phyloP scores from a whole-genome alignment of 2,888 invertebrate species.

The Trachelus troglodyta region DNA sequence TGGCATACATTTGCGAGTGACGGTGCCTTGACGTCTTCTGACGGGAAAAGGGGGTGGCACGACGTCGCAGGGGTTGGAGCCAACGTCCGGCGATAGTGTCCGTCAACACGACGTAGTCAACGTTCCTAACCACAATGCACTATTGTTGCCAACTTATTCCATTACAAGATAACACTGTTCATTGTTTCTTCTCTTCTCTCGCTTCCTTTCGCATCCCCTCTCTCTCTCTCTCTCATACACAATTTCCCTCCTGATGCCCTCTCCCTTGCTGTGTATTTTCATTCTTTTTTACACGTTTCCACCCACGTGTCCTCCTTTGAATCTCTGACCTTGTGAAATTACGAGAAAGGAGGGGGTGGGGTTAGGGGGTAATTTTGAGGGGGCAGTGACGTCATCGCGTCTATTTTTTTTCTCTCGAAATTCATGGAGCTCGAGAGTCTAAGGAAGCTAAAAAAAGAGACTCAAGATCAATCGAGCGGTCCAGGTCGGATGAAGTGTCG shows the following conservation, averaged over 20 bases:
- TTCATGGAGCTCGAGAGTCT: not conserved
- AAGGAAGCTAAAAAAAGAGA: not conserved
- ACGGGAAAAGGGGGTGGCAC: conserved; percentile 40
- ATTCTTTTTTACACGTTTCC: not conserved
- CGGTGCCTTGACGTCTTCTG: conserved; percentile 55
- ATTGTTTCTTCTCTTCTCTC: conserved; percentile 37
- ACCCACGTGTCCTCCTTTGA: not conserved
- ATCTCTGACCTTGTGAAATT: not conserved
- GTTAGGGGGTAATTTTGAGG: not conserved
- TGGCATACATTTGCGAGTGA: conserved; percentile 61
- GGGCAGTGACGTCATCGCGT: not conserved
- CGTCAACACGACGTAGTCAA: conserved; percentile 62
- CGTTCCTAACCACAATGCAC: conserved; percentile 61
- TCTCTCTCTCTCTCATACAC: conserved; percentile 8
- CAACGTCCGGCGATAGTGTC: conserved; percentile 66
- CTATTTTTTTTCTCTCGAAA: not conserved
- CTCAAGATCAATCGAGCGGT: not conserved
- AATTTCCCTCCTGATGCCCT: not conserved
- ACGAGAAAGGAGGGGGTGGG: rapidly evolving
- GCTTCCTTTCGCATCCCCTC: conserved; percentile 39
- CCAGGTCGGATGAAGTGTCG: not conserved
- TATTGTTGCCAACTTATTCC: conserved; percentile 67
- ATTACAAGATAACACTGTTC: conserved; percentile 64
- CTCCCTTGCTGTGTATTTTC: not conserved
- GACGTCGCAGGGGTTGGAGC: conserved; percentile 55